Evolutionary conservation across 1,140 invertebrate genomes (phyloP).

Genomic region (Bombus difficillimus): DNA sequence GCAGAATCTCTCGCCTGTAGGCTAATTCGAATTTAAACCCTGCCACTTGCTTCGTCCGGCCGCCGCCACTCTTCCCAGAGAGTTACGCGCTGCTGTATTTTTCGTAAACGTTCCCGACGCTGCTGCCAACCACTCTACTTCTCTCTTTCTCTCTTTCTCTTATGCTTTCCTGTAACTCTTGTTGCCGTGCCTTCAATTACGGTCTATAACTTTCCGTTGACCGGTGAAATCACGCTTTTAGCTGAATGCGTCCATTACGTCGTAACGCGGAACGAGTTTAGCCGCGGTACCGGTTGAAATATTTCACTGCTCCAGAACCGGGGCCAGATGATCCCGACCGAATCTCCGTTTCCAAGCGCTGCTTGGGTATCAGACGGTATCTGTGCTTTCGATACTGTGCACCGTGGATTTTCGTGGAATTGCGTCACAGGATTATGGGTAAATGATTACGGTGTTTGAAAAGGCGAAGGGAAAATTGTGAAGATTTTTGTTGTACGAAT

Average conservation of each 20-base stretch:
- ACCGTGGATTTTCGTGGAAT: neutral
- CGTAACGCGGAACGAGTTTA: constrained; percentile 47
- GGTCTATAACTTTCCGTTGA: constrained; percentile 50
- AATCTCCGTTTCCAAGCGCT: neutral
- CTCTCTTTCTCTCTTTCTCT: neutral
- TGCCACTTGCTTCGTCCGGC: constrained; percentile 35
- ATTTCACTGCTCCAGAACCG: neutral
- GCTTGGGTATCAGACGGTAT: neutral
- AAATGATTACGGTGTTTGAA: no score
- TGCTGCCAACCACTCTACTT: neutral
- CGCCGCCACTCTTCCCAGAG: constrained; percentile 52
- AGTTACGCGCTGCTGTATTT: constrained; percentile 42
- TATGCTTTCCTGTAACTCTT: constrained; percentile 30
- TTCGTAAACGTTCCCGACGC: constrained; percentile 40
- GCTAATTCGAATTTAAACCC: constrained; percentile 68
- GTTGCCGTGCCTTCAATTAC: constrained; percentile 50
- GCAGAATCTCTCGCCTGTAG: constrained; percentile 42
- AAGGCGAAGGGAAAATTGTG: no score
- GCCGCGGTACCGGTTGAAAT: constrained; percentile 8
- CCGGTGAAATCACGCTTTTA: constrained; percentile 52
- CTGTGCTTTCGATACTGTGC: neutral
- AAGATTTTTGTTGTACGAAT: no score
- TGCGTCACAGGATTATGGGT: neutral
- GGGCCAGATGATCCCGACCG: neutral
- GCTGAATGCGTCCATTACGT: constrained; percentile 52